Evolutionary conservation across 2,113 vertebrate genomes (phyloP).

Genomic region (Xerus inauris): DNA sequence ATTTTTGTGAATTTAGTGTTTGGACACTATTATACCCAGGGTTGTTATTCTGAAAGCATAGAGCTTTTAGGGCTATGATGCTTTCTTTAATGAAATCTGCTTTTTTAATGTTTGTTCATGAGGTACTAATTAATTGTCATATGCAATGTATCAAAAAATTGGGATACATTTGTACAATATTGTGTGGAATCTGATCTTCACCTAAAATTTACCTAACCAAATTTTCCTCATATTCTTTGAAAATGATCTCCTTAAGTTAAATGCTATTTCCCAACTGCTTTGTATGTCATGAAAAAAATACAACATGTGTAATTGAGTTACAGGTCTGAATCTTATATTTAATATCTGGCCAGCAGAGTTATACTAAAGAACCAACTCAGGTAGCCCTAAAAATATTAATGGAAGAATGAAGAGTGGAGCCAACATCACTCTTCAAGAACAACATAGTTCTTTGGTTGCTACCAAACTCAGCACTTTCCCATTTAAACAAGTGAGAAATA

Average conservation of each 20-base stretch:
- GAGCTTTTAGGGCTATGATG: neutral
- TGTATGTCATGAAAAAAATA: neutral
- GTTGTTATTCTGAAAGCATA: conserved; percentile 57
- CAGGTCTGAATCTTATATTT: neutral
- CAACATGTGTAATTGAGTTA: neutral
- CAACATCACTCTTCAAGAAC: no score
- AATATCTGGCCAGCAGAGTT: neutral
- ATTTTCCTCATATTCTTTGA: conserved; percentile 51
- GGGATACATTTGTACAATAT: conserved; percentile 62
- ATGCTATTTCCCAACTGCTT: neutral
- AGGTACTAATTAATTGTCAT: conserved; percentile 72
- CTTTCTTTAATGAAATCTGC: conserved; percentile 76
- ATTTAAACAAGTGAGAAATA: neutral
- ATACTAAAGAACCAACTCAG: neutral
- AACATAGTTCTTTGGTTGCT: no score
- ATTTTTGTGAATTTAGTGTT: neutral
- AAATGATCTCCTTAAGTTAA: conserved; percentile 58
- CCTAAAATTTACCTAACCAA: conserved; percentile 56
- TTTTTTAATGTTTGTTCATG: conserved; percentile 67
- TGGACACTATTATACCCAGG: conserved; percentile 58
- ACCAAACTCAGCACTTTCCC: no score
- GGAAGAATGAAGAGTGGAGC: neutral
- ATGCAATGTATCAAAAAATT: conserved; percentile 74
- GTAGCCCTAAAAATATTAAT: neutral
- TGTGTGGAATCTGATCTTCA: conserved; percentile 67